These are phyloP conservation scores for Nesoenas mayeri DNA, from an alignment of 2,113 vertebrate genomes.

Conservation along the genomic window DNA sequence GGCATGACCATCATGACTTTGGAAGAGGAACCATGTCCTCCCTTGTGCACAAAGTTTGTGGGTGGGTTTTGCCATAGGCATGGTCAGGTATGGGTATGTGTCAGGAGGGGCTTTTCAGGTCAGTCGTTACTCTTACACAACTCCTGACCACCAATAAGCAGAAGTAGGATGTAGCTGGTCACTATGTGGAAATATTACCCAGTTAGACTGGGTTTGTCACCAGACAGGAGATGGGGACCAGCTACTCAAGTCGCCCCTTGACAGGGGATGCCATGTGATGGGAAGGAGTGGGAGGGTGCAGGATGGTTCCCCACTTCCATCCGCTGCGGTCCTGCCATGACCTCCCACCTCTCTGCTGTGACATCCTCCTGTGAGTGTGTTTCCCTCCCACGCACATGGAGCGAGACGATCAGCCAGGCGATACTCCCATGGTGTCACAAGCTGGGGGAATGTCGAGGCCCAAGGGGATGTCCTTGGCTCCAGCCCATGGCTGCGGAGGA, in stretches of 20 bases:
- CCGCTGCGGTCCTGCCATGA: background rate
- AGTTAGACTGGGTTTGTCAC: background rate
- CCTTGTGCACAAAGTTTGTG: background rate
- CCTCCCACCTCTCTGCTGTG: background rate
- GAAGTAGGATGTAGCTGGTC: background rate
- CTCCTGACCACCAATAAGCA: background rate
- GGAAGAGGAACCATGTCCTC: background rate
- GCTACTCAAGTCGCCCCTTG: background rate
- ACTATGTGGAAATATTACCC: background rate
- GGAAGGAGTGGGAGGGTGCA: background rate
- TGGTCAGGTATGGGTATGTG: background rate
- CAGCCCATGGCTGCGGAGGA: background rate
- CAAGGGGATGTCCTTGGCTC: background rate
- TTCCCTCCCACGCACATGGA: fast-evolving
- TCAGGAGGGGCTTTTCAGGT: background rate
- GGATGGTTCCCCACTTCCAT: background rate
- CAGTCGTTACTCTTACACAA: background rate
- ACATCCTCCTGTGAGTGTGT: background rate
- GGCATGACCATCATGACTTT: fast-evolving
- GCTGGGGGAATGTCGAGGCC: background rate
- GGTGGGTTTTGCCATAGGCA: background rate
- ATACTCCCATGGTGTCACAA: background rate
- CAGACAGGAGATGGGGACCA: background rate
- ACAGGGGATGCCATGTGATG: fast-evolving
- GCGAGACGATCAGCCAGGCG: fast-evolving